Evolutionary conservation across 1,140 invertebrate species (phyloP).

Genomic region (Trichonephila inaurata): DNA sequence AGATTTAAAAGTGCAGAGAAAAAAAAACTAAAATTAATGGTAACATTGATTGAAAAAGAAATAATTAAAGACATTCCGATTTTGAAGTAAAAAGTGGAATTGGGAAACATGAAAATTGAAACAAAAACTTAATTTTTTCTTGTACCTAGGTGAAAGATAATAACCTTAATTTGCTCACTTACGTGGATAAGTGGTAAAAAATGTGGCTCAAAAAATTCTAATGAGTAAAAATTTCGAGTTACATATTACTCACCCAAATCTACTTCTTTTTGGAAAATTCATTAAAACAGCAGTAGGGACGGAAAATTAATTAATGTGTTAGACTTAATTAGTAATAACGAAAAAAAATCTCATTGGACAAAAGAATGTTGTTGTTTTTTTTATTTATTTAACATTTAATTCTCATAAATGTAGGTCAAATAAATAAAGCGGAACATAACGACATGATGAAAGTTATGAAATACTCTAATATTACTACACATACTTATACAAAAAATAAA

Average conservation of each 20-base stretch:
- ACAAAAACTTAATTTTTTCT: background rate
- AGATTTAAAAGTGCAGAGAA: background rate
- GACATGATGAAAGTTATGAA: no score
- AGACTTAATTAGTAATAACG: slow-evolving; percentile 44
- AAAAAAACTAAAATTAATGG: background rate
- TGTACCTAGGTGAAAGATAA: slow-evolving; percentile 28
- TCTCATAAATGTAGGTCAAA: slow-evolving; percentile 5
- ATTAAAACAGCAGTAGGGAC: slow-evolving; percentile 44
- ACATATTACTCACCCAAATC: background rate
- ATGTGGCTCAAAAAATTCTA: background rate
- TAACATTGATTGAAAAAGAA: slow-evolving; percentile 3
- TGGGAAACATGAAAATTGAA: background rate
- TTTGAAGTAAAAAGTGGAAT: background rate
- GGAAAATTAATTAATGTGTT: slow-evolving; percentile 38
- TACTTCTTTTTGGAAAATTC: background rate
- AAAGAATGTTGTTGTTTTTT: background rate
- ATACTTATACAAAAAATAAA: no score
- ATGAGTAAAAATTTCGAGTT: background rate
- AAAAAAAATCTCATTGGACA: background rate
- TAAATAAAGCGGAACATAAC: background rate
- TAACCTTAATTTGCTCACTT: slow-evolving; percentile 22
- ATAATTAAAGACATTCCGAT: background rate
- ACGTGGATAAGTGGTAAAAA: background rate
- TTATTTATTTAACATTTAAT: background rate
- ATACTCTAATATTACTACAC: no score